Base-by-base conservation (phyloP, 2,797 vertebrate genomes). In the Bovichtus diacanthus region DNA sequence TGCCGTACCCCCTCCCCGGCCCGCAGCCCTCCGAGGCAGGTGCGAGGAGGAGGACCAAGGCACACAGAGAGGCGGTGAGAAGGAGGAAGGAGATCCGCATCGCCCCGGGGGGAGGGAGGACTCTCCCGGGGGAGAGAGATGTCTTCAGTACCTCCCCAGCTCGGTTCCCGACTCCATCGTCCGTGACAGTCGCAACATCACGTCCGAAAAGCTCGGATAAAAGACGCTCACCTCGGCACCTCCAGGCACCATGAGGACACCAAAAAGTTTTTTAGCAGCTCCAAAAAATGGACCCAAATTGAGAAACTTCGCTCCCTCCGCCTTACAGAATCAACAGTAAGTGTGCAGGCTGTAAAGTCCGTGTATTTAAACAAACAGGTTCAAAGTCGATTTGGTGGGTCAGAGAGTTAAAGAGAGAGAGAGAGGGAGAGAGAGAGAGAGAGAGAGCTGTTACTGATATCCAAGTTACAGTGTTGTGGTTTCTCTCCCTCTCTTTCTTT, bases 1-100 rank as follows among this genome's bases (percentile, higher is more conserved):
- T 98, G 84, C 98, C 98, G 94, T 98, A 96, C 88, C 97, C 97
- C 92, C 97, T 96, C 93, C 98, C 98, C 94, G 98, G 98, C 88
- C 98, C 98, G 93, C 98, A 99, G 93, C 96, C 95, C 91, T 96
- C 94, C 88, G 95, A 95, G 85, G 93, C 96, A 91, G 97, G 96
- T 94, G 95, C 92, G 90, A 96, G 91, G 86, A 96, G 91, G 92
- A 96, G 94, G 88, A 97, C 89, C 89, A 92, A 94, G 94, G 95
- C 93, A 87, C 95, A 92, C 91, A 93, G 90, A 89, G 90, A 96
- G 95, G 94, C 92, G 94, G 94, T 94, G 93, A 95, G 93, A 90
- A 95, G 91, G 86, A 95, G 88, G 91, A 95, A 95, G 88, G 94
- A 84, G 95, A 96, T 84, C 94, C 95, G 94, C 96, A 97, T 96